phyloP scores from a whole-genome alignment of 2,888 invertebrate species.

The Zele albiditarsus region DNA sequence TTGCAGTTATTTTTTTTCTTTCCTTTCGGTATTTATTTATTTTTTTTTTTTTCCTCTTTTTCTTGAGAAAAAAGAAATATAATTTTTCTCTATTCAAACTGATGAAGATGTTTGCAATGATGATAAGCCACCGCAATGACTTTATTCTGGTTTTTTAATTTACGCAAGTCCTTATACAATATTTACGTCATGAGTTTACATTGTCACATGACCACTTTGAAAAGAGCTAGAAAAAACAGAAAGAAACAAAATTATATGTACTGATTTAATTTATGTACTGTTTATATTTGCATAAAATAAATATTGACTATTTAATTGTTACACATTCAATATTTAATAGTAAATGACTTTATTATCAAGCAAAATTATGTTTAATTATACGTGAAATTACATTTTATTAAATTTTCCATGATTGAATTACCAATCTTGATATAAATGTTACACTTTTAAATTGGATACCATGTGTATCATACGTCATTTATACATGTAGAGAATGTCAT shows the following conservation, averaged over 20 bases:
- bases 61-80: background rate
- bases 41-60: background rate
- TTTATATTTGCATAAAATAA: background rate
- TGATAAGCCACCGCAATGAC: background rate
- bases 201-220: slow-evolving; percentile 12
- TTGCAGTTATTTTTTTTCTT: background rate
- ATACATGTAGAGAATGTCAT: background rate
- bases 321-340: background rate
- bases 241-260: slow-evolving; percentile 2
- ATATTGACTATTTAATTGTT: background rate
- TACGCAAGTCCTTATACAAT: background rate
- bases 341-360: background rate
- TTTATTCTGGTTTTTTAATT: background rate
- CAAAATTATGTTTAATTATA: background rate
- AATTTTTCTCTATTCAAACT: background rate
- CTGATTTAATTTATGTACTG: slow-evolving; percentile 6
- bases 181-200: background rate
- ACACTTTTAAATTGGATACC: background rate
- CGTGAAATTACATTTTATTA: background rate
- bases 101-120: background rate
- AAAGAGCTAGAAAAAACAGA: slow-evolving; percentile 13
- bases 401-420: background rate
- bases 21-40: background rate
- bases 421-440: background rate
- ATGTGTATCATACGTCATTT: background rate